phyloP scores from a whole-genome alignment of 2,888 invertebrate genomes.

The Rhagonycha fulva region DNA sequence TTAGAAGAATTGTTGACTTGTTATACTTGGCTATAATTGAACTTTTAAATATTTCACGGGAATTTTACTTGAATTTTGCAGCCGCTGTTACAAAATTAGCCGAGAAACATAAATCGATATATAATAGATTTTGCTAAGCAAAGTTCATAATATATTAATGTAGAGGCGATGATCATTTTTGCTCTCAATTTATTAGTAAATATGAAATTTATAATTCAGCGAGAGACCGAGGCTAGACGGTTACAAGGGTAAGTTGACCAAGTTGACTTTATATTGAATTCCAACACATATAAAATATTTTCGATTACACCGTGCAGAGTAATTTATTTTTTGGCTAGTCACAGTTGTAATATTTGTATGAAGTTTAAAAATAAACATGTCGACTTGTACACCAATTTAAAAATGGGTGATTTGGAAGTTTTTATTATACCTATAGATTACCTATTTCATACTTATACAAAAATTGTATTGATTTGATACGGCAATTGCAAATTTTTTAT shows the following conservation, averaged over 20 bases:
- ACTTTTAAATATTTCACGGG: not conserved
- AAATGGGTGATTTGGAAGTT: too few species aligned
- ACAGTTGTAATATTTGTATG: too few species aligned
- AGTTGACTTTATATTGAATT: too few species aligned
- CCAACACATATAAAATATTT: too few species aligned
- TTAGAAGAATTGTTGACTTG: not conserved
- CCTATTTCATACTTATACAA: too few species aligned
- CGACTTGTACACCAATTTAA: too few species aligned
- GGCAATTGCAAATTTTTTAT: too few species aligned
- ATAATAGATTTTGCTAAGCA: not conserved
- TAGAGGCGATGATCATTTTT: not conserved
- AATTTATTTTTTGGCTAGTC: too few species aligned
- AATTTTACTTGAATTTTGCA: not conserved
- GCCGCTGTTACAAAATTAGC: not conserved
- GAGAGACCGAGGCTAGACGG: not conserved
- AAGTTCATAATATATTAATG: not conserved
- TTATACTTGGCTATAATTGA: not conserved
- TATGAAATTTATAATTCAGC: not conserved
- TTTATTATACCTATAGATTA: too few species aligned
- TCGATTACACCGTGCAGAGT: too few species aligned
- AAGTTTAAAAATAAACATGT: too few species aligned
- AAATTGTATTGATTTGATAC: too few species aligned
- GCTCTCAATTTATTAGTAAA: not conserved
- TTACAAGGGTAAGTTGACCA: not conserved
- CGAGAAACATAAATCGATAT: not conserved